Conservation (phyloP, 2,888 invertebrate genomes). For the Antitype chi region DNA sequence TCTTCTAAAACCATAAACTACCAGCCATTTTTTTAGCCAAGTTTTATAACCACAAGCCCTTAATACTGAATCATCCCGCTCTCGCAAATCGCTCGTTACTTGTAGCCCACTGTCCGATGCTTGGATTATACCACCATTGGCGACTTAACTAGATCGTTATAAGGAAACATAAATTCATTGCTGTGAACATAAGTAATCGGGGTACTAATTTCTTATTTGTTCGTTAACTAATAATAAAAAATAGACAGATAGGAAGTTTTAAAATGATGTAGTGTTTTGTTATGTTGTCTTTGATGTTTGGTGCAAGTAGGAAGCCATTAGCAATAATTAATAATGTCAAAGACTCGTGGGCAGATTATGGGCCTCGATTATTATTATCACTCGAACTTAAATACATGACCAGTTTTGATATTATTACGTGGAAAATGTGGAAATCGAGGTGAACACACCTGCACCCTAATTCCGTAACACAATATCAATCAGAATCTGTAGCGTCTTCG, state of each 20-base stretch:
- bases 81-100: conserved; percentile 21
- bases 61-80: too few species aligned
- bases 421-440: too few species aligned
- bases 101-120: conserved; percentile 15
- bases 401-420: too few species aligned
- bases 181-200: conserved; percentile 20
- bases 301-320: conserved; percentile 2
- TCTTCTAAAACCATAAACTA: background rate
- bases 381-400: background rate
- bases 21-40: background rate
- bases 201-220: conserved; percentile 38
- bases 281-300: conserved; percentile 15
- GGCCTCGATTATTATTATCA: background rate
- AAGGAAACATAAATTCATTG: conserved; percentile 65
- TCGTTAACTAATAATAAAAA: conserved; percentile 10
- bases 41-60: background rate
- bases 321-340: background rate
- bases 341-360: background rate
- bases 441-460: too few species aligned
- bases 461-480: too few species aligned
- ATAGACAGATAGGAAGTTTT: background rate
- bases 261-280: background rate
- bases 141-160: conserved; percentile 41
- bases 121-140: conserved; percentile 11
- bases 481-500: too few species aligned